Evolutionary conservation across 2,888 invertebrate species (phyloP).

Genomic region (Calliphora vomitoria): DNA sequence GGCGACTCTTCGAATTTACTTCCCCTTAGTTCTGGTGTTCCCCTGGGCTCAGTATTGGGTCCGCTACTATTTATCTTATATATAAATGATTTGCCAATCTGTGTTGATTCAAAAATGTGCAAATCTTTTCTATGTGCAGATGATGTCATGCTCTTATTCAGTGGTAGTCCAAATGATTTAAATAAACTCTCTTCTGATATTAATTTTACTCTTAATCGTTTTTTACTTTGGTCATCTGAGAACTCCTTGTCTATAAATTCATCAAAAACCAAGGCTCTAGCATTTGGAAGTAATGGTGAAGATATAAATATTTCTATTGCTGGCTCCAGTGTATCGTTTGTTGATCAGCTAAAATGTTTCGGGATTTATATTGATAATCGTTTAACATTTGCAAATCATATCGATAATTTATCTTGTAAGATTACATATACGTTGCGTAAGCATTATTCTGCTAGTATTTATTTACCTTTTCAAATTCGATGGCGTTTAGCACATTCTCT

Average conservation of each 20-base stretch:
- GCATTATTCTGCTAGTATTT: background rate
- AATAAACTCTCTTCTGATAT: background rate
- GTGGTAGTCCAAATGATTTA: background rate
- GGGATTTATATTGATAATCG: background rate
- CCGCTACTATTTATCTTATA: too few relatives aligned
- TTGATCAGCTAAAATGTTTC: background rate
- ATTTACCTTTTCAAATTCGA: background rate
- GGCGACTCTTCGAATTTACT: too few relatives aligned
- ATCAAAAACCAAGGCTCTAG: background rate
- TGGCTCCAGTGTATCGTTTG: background rate
- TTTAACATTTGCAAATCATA: background rate
- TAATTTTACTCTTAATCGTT: background rate
- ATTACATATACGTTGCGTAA: background rate
- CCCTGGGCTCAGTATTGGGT: too few relatives aligned
- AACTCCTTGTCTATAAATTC: background rate
- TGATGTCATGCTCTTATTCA: too few relatives aligned
- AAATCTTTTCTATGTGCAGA: too few relatives aligned
- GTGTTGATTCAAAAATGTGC: too few relatives aligned
- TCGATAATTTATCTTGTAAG: background rate
- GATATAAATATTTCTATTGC: background rate
- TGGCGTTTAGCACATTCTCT: background rate
- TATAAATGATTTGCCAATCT: too few relatives aligned
- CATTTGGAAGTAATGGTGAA: background rate
- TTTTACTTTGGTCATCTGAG: background rate
- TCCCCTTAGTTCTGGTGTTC: too few relatives aligned